A percentile compares a stretch with the other conserved stretches of the same genome.
Conservation (phyloP, 2,888 invertebrate genomes). For the Dasypogon diadema region DNA sequence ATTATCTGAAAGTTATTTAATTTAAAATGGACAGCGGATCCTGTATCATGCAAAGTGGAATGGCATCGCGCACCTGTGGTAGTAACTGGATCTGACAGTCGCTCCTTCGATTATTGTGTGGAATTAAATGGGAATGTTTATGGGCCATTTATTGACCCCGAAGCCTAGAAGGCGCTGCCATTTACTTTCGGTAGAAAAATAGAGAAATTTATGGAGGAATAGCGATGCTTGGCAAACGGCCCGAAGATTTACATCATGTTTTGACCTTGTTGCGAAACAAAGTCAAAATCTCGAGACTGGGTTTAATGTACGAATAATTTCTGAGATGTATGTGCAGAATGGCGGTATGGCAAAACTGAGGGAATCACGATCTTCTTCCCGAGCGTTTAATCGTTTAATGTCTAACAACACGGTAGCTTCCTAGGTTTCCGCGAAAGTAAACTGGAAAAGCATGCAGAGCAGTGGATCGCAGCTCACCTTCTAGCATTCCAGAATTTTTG, state of each 20-base stretch:
- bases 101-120: neutral
- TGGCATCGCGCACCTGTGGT: conserved; percentile 2
- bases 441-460: neutral
- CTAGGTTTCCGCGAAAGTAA: neutral
- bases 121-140: conserved; percentile 40
- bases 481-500: conserved; percentile 31
- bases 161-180: neutral
- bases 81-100: neutral
- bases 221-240: neutral
- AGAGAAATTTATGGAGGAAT: conserved; percentile 21
- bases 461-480: neutral
- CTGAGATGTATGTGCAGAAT: conserved; percentile 14
- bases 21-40: conserved; percentile 13
- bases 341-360: conserved; percentile 27
- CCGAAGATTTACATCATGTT: conserved; percentile 24
- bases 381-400: conserved; percentile 45
- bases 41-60: conserved; percentile 10
- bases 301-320: conserved; percentile 18
- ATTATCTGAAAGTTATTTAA: conserved; percentile 46
- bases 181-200: conserved; percentile 38
- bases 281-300: conserved; percentile 13
- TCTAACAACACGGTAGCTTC: conserved; percentile 39
- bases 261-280: conserved; percentile 36
- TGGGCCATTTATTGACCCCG: conserved; percentile 38
- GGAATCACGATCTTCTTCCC: conserved; percentile 46